Conservation (phyloP, 2,113 vertebrate species). For the Melierax canorus region DNA sequence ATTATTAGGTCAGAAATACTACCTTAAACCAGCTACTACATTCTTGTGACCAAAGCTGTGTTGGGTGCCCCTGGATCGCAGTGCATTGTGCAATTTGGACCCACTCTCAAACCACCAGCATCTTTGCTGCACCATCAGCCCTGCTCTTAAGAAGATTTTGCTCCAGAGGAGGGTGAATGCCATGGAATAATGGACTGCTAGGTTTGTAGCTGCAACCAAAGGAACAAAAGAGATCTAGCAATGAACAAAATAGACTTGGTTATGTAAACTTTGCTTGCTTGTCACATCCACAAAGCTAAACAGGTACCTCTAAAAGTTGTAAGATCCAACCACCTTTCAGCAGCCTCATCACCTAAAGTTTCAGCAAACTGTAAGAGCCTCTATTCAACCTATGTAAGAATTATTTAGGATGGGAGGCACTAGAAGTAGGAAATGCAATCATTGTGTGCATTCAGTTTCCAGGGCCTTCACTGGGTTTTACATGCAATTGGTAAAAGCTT, state of each 20-base stretch:
- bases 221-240: neutral
- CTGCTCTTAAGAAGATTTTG: neutral
- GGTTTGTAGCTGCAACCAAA: neutral
- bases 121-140: neutral
- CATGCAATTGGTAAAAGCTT: neutral
- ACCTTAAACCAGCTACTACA: accelerated
- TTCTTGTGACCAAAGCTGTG: neutral
- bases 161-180: neutral
- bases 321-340: neutral
- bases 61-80: too few species aligned
- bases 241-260: neutral
- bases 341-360: neutral
- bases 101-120: neutral
- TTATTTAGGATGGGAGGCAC: neutral
- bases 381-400: neutral
- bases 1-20: neutral
- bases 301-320: neutral
- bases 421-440: neutral
- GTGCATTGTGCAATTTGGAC: neutral
- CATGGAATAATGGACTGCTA: neutral
- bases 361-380: neutral
- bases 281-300: neutral
- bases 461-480: neutral
- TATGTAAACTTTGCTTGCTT: neutral
- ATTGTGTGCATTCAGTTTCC: neutral